phyloP scores from a whole-genome alignment of 2,888 invertebrate species.

The Seladonia tumulorum region DNA sequence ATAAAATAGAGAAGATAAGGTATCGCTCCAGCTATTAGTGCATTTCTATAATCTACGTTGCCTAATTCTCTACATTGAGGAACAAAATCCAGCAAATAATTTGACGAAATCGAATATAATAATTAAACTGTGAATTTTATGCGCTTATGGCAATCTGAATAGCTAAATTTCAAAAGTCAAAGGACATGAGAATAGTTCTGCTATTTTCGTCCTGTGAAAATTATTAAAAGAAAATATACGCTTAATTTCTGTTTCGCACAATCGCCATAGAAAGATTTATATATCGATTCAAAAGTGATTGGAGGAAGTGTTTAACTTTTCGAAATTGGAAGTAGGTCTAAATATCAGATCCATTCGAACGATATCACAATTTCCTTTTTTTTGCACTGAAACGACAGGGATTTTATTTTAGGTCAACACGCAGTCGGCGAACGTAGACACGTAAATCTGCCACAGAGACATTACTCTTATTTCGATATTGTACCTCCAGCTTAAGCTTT shows the following conservation, averaged over 20 bases:
- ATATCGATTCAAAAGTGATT: too few species aligned
- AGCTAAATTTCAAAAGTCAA: neutral
- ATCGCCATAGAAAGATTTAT: too few species aligned
- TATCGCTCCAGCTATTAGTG: neutral
- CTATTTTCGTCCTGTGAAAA: too few species aligned
- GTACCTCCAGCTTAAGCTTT: conserved; percentile 20
- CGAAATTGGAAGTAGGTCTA: neutral
- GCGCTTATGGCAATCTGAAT: neutral
- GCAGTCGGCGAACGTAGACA: conserved; percentile 20
- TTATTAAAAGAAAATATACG: too few species aligned
- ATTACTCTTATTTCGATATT: conserved; percentile 11
- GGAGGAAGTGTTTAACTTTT: neutral
- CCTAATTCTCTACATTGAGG: neutral
- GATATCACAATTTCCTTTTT: neutral
- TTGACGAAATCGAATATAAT: neutral
- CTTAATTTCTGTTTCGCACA: too few species aligned
- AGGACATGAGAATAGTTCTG: too few species aligned
- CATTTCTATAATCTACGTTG: neutral
- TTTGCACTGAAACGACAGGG: neutral
- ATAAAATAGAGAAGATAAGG: neutral
- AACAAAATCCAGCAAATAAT: neutral
- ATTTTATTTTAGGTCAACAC: conserved; percentile 16
- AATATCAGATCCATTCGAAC: neutral
- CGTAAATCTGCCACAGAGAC: conserved; percentile 36
- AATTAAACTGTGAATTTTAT: neutral